Evolutionary conservation across 2,797 vertebrate genomes (phyloP).

Genomic region (Chaenodraco wilsoni): DNA sequence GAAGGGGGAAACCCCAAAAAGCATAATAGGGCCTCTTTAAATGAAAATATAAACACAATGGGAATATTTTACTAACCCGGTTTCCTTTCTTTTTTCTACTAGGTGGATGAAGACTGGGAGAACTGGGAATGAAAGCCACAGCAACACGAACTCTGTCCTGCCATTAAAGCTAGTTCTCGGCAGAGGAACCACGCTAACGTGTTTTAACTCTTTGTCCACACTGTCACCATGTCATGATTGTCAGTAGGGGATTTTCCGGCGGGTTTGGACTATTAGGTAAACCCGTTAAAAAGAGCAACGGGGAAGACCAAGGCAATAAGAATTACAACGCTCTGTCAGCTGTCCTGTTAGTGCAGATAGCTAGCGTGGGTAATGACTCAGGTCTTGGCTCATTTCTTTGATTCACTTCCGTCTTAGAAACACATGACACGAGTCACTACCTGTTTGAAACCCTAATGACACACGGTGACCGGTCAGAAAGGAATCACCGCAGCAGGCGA

Average conservation of each 20-base stretch:
- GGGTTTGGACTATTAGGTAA: conserved; percentile 66
- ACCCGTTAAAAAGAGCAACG: conserved; percentile 56
- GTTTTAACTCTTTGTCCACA: conserved; percentile 82
- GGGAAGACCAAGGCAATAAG: conserved; percentile 64
- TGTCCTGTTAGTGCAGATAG: conserved; percentile 52
- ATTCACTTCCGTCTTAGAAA: conserved; percentile 48
- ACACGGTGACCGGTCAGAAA: conserved; percentile 39
- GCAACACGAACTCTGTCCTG: conserved; percentile 47
- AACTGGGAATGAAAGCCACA: conserved; percentile 91
- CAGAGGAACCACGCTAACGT: conserved; percentile 78
- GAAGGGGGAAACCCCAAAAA: too few relatives aligned
- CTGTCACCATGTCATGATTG: conserved; percentile 79
- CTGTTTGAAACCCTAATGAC: conserved; percentile 36
- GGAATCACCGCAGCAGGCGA: conserved; percentile 38
- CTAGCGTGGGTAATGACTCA: conserved; percentile 36
- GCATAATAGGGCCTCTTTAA: too few relatives aligned
- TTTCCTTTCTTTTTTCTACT: conserved; percentile 32
- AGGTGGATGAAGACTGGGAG: conserved; percentile 98
- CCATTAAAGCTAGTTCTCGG: conserved; percentile 71
- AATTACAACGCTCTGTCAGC: conserved; percentile 52
- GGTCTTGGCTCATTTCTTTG: conserved; percentile 52
- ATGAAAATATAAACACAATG: not conserved
- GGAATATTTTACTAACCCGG: not conserved
- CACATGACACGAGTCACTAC: conserved; percentile 37
- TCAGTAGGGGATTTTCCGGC: conserved; percentile 59